Evolutionary conservation across 1,140 invertebrate species (phyloP), one percentile per base, ranked within the genome.

Genomic region (Apis laboriosa): DNA sequence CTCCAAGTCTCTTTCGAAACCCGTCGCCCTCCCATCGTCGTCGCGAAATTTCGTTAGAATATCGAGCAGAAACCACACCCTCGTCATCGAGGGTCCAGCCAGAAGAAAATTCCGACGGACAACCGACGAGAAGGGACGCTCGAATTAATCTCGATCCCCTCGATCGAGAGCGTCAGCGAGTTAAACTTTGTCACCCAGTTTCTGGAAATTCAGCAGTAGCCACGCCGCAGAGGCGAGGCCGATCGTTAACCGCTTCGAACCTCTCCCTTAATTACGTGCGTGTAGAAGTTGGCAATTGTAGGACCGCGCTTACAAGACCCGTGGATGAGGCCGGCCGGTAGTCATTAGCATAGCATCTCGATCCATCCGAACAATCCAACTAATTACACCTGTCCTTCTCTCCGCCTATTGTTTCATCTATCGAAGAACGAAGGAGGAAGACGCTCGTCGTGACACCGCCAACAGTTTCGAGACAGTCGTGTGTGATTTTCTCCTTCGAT

Each of bases 261-360:
- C 75, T 63, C 34, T 78, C 53, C 85, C 84, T 67, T 73, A 83
- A 83, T 86, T 86, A 76, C 85, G 67, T 81, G 85, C 83, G 83
- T 84, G 64, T 64, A 70, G 70, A 86, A 77, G 72, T 70, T 72
- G 9, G 73, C 21, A n/a, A 7, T 34, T 66, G 58, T 56, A 66
- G 80, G 34, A 51, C 56, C 56, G 17, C 11, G 17, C 2, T 63
- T 34, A 51, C 55, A 76, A 76, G 61, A 13, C 24, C 24, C n/a
- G 8, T 49, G n/a, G 17, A 53, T 34, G 63, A 51, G 63, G 55
- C 60, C 43, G 43, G 61, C 24, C 13, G 21, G 55, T 17, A 53
- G 72, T 67, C 73, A 68, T 81, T 81, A 81, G 34, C 73, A 63
- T 28, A 34, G 60, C 60, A 53, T 68, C 34, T 61, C 51, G 28